phyloP scores from a whole-genome alignment of 2,797 vertebrate species.

The Spondyliosoma cantharus region DNA sequence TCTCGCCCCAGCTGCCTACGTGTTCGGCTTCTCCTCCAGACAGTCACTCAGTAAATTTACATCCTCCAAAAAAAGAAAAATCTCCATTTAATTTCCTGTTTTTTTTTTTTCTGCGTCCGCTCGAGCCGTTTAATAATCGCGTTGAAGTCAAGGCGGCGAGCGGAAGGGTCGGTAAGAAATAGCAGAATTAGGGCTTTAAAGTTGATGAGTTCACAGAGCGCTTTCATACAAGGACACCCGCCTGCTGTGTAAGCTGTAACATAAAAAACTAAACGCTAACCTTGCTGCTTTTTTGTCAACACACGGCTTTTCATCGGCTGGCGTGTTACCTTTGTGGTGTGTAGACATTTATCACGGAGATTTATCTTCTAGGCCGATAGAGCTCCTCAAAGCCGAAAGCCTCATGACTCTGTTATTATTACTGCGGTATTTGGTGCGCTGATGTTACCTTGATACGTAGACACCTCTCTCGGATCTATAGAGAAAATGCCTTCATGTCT shows the following conservation, averaged over 20 bases:
- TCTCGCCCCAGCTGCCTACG: not conserved
- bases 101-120: not conserved
- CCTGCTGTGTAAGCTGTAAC: slow-evolving; percentile 43
- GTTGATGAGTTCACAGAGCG: slow-evolving; percentile 28
- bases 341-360: slow-evolving; percentile 35
- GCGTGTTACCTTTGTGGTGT: slow-evolving; percentile 14
- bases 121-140: slow-evolving; percentile 16
- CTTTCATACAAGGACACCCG: not conserved
- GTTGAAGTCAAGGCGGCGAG: not conserved
- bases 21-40: not conserved
- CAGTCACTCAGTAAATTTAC: not conserved
- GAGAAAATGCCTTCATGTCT: not conserved
- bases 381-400: slow-evolving; percentile 15
- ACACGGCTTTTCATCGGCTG: slow-evolving; percentile 4
- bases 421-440: not conserved
- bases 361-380: slow-evolving; percentile 25
- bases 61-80: not conserved
- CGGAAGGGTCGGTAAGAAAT: not conserved
- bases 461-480: not conserved
- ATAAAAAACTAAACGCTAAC: slow-evolving; percentile 23
- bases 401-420: slow-evolving; percentile 1
- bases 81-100: not conserved
- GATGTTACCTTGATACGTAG: not conserved
- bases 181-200: not conserved
- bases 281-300: slow-evolving; percentile 43